Evolutionary conservation across 2,888 invertebrate genomes (phyloP).

Genomic region (Nudaria mundana): DNA sequence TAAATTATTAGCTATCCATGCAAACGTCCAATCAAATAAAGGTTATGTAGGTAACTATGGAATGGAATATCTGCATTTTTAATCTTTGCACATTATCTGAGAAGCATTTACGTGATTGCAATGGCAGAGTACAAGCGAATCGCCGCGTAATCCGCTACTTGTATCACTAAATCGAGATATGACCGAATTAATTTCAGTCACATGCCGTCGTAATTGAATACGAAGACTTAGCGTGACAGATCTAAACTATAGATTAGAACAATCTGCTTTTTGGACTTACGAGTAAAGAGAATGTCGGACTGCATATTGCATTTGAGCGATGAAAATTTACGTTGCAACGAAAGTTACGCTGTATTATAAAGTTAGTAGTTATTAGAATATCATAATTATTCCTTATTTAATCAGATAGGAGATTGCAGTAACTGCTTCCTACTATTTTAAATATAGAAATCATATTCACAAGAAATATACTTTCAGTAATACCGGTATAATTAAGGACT

Average conservation of each 20-base stretch:
- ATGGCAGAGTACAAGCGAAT: constrained; percentile 60
- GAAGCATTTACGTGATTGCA: constrained; percentile 62
- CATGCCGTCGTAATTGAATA: constrained; percentile 68
- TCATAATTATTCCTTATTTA: too few species aligned
- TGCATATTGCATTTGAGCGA: constrained; percentile 2
- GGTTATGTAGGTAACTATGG: too few species aligned
- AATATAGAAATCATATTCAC: too few species aligned
- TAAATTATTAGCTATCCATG: too few species aligned
- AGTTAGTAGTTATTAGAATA: too few species aligned
- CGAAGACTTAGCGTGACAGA: constrained; percentile 59
- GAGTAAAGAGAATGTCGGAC: constrained; percentile 15
- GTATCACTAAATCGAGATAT: constrained; percentile 67
- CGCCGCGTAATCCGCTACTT: constrained; percentile 70
- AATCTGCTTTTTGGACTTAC: constrained; percentile 29
- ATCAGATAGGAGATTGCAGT: too few species aligned
- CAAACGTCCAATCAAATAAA: too few species aligned
- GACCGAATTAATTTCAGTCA: constrained; percentile 69
- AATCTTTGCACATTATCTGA: constrained; percentile 46
- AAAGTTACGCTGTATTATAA: too few species aligned
- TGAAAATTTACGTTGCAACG: constrained; percentile 2
- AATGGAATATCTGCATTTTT: constrained; percentile 23
- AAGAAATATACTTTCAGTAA: too few species aligned
- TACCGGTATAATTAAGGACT: too few species aligned
- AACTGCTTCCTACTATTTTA: too few species aligned
- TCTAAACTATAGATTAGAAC: constrained; percentile 43